Base-by-base conservation (phyloP, 2,797 vertebrate species). In the Thamnophis elegans region DNA sequence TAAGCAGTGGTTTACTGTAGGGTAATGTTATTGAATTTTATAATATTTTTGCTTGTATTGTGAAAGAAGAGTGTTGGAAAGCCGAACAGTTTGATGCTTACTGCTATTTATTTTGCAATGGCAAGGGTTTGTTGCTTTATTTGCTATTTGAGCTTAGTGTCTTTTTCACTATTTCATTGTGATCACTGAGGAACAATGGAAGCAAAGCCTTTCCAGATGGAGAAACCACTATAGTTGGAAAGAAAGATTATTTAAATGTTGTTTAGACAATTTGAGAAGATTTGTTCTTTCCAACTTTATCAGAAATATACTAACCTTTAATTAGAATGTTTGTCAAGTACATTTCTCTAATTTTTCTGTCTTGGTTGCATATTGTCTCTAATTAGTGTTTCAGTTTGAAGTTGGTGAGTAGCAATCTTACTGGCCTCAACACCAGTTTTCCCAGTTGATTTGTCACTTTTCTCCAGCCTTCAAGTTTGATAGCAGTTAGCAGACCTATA, bases 371-470 rank as follows among this genome's bases (percentile, higher is more conserved):
- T 87, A 18, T 94, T 96, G 91, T 95, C 88, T 95, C 93, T 97
- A 95, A 95, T 96, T 96, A 96, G 58, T 89, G 88, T 96, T 96
- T 97, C 92, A 93, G 0, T 92, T 96, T 95, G 93, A 96, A 55
- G 26, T 26, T 68, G 20, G 60, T 94, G 90, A 89, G 36, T 85
- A 94, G 47, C 94, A 95, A 95, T 97, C 96, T 96, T 94, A 92
- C 95, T 54, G 90, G 90, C 42, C 93, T 95, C 54, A 93, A 90
- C 26, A 55, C 58, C 18, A 87, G 78, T 94, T 95, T 95, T 94
- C 85, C 59, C 12, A 11, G 36, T n/a, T 59, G 42, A 93, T 93
- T 32, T 96, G 90, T 95, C 73, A 92, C 86, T 96, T 96, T 91
- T 92, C 94, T 65, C 32, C 9, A 93, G 51, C 68, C 96, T 94